Evolutionary conservation across 2,888 invertebrate genomes (phyloP), one percentile per base, ranked within the genome.

Genomic region (Harpalus rubripes): DNA sequence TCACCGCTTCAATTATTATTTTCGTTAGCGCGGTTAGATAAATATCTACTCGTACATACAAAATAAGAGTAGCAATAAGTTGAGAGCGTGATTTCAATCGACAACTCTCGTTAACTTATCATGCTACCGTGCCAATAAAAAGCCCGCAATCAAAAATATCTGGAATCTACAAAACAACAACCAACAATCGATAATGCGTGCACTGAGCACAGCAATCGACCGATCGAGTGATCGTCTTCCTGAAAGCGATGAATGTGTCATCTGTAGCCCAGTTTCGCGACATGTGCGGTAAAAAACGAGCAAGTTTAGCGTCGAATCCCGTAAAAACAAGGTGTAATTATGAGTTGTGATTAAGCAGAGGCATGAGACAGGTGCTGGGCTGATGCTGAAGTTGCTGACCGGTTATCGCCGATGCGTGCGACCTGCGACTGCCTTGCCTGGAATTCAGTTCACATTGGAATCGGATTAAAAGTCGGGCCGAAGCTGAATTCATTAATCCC

Each of bases 271-370:
- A 74, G 72, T 74, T 74, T 74, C 72, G 18, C 41, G 72, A 74
- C 72, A 74, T 74, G 41, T 74, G 44, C 15, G 12, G 32, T 39
- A 74, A 44, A 74, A 74, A 74, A 68, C 72, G 16, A 74, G 72
- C 26, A 44, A 74, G 41, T 74, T 74, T 74, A 74, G 44, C 72
- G 44, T 74, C 44, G 72, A 68, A 74, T 74, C 72, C 72, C 72
- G 72, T 74, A 81, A 81, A 63, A 81, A 72, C 82, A 65, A 68
- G 82, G 68, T 82, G 82, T 82, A 82, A 82, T 82, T 82, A 82
- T 82, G 52, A 82, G 32, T 82, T 72, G 82, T 82, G 82, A 68
- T 68, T 82, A 82, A 82, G 72, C 72, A 41, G 72, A 41, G 72
- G 68, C 72, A 44, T 26, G 32, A 44, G 72, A 74, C 72, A 74